Conservation (phyloP, 2,888 invertebrate species). For the Trachelus iudaicus region DNA sequence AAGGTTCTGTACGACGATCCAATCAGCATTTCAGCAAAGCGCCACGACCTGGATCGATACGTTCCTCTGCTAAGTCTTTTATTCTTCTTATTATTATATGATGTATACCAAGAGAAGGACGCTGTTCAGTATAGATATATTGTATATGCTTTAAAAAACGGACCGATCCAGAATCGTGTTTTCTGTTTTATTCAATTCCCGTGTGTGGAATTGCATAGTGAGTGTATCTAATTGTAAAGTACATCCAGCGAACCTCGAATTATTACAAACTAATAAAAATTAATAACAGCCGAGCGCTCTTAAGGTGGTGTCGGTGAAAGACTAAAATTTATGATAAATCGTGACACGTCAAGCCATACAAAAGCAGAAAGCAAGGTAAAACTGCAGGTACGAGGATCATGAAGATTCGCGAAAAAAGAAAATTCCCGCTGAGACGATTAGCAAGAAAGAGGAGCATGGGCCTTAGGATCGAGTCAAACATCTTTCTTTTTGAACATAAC, state of each 20-base stretch:
- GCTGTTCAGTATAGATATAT: neutral
- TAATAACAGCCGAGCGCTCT: constrained; percentile 2
- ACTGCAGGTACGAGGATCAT: neutral
- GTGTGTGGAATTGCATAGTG: neutral
- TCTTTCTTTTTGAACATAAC: neutral
- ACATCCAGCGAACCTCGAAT: neutral
- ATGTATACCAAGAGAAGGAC: neutral
- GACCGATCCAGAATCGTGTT: neutral
- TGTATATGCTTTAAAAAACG: neutral
- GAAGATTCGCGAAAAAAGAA: neutral
- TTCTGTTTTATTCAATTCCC: neutral
- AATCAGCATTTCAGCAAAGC: neutral
- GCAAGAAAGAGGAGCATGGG: neutral
- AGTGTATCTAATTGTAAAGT: neutral
- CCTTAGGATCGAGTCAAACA: neutral
- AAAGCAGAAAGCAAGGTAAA: neutral
- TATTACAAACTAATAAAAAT: neutral
- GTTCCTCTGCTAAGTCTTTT: neutral
- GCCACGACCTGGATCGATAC: neutral
- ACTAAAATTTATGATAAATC: neutral
- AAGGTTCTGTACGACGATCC: constrained; percentile 20
- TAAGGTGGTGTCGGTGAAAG: neutral
- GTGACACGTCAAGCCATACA: neutral
- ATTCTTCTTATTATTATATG: neutral
- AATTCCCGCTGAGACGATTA: neutral